Percentiles rank a stretch among this genome's conserved stretches.
phyloP scores from a whole-genome alignment of 2,113 vertebrate species.

The Hemichromis elongatus region DNA sequence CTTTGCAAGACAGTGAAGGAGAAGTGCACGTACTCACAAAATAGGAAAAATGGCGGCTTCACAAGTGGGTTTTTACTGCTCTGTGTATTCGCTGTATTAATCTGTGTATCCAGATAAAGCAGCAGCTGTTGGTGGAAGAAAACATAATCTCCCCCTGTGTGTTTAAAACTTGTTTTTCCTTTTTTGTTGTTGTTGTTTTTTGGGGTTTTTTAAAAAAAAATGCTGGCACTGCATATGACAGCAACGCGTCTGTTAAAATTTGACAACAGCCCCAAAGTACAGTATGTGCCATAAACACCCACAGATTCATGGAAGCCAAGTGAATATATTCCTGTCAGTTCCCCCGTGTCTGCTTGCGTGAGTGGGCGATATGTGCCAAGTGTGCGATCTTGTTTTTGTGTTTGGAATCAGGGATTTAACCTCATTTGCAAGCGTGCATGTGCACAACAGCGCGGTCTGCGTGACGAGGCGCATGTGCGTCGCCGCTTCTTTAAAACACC shows the following conservation, averaged over 20 bases:
- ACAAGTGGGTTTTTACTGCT: background rate
- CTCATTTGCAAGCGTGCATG: constrained; percentile 23
- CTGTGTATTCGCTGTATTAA: background rate
- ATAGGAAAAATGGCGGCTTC: background rate
- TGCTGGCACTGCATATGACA: background rate
- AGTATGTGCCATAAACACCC: constrained; percentile 31
- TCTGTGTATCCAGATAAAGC: background rate
- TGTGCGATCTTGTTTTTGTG: constrained; percentile 4
- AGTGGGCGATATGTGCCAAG: background rate
- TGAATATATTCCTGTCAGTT: background rate
- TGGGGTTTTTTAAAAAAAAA: background rate
- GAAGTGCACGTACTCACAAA: background rate
- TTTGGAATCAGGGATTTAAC: constrained; percentile 31
- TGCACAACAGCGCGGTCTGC: background rate
- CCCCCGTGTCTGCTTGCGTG: background rate
- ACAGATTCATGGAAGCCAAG: constrained; percentile 11
- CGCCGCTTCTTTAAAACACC: background rate
- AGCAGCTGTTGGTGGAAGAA: background rate
- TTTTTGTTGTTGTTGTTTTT: background rate
- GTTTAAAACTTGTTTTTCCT: background rate
- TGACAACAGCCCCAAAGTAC: constrained; percentile 14
- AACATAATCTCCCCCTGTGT: background rate
- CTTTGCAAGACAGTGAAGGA: background rate
- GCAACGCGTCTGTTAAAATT: background rate
- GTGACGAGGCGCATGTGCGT: background rate